Percentiles rank a stretch among this genome's conserved stretches.
phyloP scores from a whole-genome alignment of 1,140 invertebrate genomes.

The Hycleus phaleratus region DNA sequence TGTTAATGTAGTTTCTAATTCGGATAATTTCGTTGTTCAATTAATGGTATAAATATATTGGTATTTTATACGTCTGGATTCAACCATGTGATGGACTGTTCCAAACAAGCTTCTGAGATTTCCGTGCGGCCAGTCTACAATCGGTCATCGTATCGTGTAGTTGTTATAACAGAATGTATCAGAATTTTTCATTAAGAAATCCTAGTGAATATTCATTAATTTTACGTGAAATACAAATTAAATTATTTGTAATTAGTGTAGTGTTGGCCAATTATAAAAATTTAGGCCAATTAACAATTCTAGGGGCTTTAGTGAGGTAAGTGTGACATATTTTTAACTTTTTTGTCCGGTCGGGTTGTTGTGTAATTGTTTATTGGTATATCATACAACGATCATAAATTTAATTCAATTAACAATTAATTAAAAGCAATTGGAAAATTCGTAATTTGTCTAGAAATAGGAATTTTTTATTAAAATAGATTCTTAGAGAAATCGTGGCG shows the following conservation, averaged over 20 bases:
- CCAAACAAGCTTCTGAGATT: slow-evolving; percentile 42
- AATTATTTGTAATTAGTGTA: slow-evolving; percentile 21
- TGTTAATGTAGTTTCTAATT: too few species aligned
- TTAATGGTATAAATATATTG: background rate
- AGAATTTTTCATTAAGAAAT: slow-evolving; percentile 38
- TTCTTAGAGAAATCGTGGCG: background rate
- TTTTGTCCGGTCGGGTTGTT: background rate
- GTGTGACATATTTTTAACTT: slow-evolving; percentile 37
- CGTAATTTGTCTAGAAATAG: too few species aligned
- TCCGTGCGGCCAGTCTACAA: slow-evolving; percentile 39
- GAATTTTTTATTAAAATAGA: too few species aligned
- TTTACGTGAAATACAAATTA: slow-evolving; percentile 28
- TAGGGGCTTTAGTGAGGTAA: slow-evolving; percentile 35
- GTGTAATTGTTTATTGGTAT: slow-evolving; percentile 4
- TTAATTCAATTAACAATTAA: too few species aligned
- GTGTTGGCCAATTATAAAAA: slow-evolving; percentile 16
- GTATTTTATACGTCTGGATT: slow-evolving; percentile 8
- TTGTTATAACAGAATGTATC: slow-evolving; percentile 39
- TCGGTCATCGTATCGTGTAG: slow-evolving; percentile 37
- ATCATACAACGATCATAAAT: too few species aligned
- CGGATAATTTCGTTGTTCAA: background rate
- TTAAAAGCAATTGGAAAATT: too few species aligned
- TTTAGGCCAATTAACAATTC: slow-evolving; percentile 11
- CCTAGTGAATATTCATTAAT: slow-evolving; percentile 32
- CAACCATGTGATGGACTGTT: slow-evolving; percentile 32